phyloP scores from a whole-genome alignment of 2,113 vertebrate species.

The Hiodon tergisus region DNA sequence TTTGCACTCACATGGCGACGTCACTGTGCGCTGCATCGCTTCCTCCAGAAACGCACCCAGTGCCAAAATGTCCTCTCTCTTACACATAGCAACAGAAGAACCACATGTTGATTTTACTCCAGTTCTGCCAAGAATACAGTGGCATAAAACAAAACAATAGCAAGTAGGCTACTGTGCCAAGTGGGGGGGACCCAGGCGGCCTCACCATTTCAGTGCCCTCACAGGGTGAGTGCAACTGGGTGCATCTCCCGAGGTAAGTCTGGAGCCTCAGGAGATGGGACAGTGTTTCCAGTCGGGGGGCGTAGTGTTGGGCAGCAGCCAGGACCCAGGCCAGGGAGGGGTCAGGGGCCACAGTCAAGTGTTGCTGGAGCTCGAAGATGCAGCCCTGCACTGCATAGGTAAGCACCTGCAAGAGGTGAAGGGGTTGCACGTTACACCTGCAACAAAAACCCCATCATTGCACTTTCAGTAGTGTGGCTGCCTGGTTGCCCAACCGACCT shows the following conservation, averaged over 20 bases:
- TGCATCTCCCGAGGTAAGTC: slow-evolving; percentile 25
- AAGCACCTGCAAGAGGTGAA: slow-evolving; percentile 43
- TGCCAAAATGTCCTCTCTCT: slow-evolving; percentile 58
- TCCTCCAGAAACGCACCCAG: slow-evolving; percentile 54
- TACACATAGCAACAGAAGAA: slow-evolving; percentile 12
- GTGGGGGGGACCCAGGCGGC: background rate
- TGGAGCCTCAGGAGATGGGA: slow-evolving; percentile 50
- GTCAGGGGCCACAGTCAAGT: slow-evolving; percentile 16
- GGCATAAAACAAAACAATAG: no score
- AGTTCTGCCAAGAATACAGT: background rate
- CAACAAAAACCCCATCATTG: no score
- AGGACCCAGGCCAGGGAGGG: slow-evolving; percentile 59
- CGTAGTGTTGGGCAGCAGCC: slow-evolving; percentile 46
- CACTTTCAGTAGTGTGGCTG: no score
- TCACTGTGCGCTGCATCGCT: slow-evolving; percentile 40
- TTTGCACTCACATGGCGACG: slow-evolving; percentile 40
- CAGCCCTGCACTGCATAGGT: slow-evolving; percentile 42
- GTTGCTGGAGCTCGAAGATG: slow-evolving; percentile 50
- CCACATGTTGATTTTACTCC: background rate
- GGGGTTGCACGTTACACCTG: no score
- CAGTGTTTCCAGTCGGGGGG: slow-evolving; percentile 52
- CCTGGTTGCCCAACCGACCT: no score
- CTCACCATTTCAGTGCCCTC: slow-evolving; percentile 48
- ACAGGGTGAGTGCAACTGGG: slow-evolving; percentile 22
- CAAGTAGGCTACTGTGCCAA: background rate